Percentiles rank a stretch among this genome's conserved stretches.
Conservation (phyloP, 2,797 vertebrate genomes). For the Cichlasoma orientale region DNA sequence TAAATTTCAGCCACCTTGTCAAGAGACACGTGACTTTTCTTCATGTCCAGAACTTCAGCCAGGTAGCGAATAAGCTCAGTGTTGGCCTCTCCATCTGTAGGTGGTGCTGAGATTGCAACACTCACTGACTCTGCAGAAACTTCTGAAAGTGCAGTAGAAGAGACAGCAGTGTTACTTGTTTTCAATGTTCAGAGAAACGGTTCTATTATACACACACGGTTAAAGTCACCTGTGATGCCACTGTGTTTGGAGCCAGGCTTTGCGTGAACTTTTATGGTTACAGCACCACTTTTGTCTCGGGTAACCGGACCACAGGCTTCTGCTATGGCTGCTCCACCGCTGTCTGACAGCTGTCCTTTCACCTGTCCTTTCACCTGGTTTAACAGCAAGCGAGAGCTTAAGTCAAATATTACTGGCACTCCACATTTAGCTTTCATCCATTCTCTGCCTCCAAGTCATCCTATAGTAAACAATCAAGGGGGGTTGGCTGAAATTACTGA, state of each 20-base stretch:
- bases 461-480: background rate
- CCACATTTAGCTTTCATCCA: background rate
- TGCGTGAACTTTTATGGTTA: conserved; percentile 84
- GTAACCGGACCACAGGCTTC: conserved; percentile 75
- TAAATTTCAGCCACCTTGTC: conserved; percentile 84
- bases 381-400: background rate
- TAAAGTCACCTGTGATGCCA: conserved; percentile 84
- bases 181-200: background rate
- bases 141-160: conserved; percentile 67
- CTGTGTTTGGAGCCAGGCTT: conserved; percentile 90
- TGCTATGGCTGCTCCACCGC: background rate
- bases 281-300: conserved; percentile 76
- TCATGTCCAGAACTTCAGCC: conserved; percentile 87
- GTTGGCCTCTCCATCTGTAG: conserved; percentile 92
- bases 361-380: conserved; percentile 39
- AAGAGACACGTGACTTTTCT: conserved; percentile 86
- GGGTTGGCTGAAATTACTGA: background rate
- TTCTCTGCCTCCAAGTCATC: background rate
- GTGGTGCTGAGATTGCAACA: conserved; percentile 90
- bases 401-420: background rate
- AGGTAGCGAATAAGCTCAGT: conserved; percentile 88
- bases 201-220: too few relatives aligned
- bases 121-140: conserved; percentile 85
- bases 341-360: background rate
- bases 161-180: too few relatives aligned